Conservation (phyloP, 1,140 invertebrate genomes). For the Bombyx mori region DNA sequence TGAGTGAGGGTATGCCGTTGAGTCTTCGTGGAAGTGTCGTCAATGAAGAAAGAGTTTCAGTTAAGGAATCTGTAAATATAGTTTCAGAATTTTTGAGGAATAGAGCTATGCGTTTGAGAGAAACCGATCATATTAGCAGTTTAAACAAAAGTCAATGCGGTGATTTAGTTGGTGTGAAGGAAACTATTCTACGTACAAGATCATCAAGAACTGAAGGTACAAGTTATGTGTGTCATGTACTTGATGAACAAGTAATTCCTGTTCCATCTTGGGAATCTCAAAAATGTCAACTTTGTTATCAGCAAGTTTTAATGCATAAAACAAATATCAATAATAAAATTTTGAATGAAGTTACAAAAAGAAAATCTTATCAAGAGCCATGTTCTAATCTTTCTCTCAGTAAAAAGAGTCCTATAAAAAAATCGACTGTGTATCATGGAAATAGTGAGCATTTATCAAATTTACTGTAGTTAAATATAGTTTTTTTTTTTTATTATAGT, state of each 20-base stretch:
- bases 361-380: too few relatives aligned
- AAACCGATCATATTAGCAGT: slow-evolving; percentile 19
- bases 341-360: too few relatives aligned
- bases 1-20: slow-evolving; percentile 59
- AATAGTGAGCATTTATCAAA: too few relatives aligned
- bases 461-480: too few relatives aligned
- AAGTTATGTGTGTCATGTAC: slow-evolving; percentile 43
- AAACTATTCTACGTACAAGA: slow-evolving; percentile 47
- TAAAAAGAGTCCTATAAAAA: too few relatives aligned
- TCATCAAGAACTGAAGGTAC: slow-evolving; percentile 44
- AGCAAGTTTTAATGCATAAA: slow-evolving; percentile 11
- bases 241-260: slow-evolving; percentile 48
- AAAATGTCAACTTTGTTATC: slow-evolving; percentile 22
- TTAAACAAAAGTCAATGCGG: slow-evolving; percentile 26
- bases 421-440: too few relatives aligned
- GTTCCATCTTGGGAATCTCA: slow-evolving; percentile 49
- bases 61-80: slow-evolving; percentile 39
- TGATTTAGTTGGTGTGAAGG: slow-evolving; percentile 46
- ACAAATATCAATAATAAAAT: slow-evolving; percentile 1
- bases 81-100: slow-evolving; percentile 57
- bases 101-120: slow-evolving; percentile 41
- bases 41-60: slow-evolving; percentile 14
- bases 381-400: too few relatives aligned
- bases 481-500: too few relatives aligned
- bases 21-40: slow-evolving; percentile 38